phyloP scores from a whole-genome alignment of 2,113 vertebrate genomes.

The Turdus rufiventris region DNA sequence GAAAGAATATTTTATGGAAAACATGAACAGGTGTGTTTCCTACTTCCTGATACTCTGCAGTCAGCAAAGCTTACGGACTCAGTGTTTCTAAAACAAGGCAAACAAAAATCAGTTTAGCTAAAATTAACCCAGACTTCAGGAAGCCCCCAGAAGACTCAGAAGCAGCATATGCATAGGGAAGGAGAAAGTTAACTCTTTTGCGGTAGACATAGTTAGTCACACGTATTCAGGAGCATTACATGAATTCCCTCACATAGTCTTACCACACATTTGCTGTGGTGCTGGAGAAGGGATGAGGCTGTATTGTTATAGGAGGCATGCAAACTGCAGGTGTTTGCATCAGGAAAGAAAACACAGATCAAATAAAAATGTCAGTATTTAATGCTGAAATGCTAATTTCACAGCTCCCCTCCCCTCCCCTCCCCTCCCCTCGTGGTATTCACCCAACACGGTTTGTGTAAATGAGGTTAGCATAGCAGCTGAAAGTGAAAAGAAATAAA shows the following conservation, averaged over 20 bases:
- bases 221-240: background rate
- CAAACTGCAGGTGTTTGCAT: background rate
- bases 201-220: background rate
- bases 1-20: background rate
- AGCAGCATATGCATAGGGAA: background rate
- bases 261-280: background rate
- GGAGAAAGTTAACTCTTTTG: background rate
- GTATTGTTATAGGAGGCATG: background rate
- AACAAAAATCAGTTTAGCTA: background rate
- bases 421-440: no score
- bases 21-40: background rate
- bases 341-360: background rate
- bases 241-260: background rate
- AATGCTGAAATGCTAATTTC: background rate
- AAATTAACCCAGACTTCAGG: background rate
- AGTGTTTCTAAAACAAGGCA: background rate
- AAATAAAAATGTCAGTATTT: background rate
- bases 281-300: background rate
- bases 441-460: background rate
- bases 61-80: background rate
- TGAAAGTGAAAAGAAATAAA: background rate
- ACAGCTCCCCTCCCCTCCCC: background rate
- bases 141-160: background rate
- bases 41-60: background rate
- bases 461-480: background rate